Evolutionary conservation across 2,113 vertebrate genomes (phyloP).

Genomic region (Ptyas mucosa): DNA sequence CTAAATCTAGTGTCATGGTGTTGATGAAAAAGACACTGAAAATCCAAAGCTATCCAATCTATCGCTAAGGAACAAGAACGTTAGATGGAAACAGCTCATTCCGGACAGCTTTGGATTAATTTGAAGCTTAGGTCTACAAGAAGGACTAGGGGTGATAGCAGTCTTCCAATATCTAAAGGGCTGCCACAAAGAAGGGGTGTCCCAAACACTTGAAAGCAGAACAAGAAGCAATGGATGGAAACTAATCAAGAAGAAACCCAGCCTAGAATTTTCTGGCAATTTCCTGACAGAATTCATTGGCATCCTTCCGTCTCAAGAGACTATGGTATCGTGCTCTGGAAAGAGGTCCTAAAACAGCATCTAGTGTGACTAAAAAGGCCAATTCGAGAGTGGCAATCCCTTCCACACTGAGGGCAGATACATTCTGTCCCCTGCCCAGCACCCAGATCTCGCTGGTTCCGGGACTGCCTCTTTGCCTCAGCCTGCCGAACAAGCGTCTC

Average conservation of each 20-base stretch:
- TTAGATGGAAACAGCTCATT: not conserved
- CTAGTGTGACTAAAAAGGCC: too few species aligned
- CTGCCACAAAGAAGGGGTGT: not conserved
- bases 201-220: not conserved
- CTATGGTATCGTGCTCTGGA: too few species aligned
- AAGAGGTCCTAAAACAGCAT: too few species aligned
- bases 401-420: too few species aligned
- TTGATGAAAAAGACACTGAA: not conserved
- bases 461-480: too few species aligned
- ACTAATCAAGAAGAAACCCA: not conserved
- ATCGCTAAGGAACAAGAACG: not conserved
- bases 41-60: not conserved
- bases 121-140: not conserved
- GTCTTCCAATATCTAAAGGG: not conserved
- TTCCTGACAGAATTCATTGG: not conserved
- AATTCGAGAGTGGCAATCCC: too few species aligned
- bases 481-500: too few species aligned
- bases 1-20: not conserved
- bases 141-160: not conserved
- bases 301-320: too few species aligned
- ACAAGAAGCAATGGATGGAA: not conserved
- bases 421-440: too few species aligned
- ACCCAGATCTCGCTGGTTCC: too few species aligned
- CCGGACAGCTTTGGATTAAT: slow-evolving; percentile 2
- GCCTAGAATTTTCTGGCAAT: not conserved